Evolutionary conservation across 1,140 invertebrate genomes (phyloP), one percentile per base, ranked within the genome.

Genomic region (Lepidotrigona ventralis): DNA sequence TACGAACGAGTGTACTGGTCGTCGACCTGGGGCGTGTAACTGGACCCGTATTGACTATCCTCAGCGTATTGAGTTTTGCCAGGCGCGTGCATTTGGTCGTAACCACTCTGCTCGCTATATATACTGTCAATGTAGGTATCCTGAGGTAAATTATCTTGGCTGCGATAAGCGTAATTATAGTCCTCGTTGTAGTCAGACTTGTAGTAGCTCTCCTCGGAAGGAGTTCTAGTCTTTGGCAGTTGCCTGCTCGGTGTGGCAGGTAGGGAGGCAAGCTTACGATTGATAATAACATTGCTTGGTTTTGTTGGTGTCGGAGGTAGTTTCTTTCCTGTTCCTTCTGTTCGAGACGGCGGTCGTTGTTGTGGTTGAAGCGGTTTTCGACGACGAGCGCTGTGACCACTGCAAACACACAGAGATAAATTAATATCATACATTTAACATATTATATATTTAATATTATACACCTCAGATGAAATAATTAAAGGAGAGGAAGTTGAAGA

Each of bases 151-250:
- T 96, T 95, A 91, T 95, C 95, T 87, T 95, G 95, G 92, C 96
- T 96, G 82, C 95, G 94, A 92, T 97, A 97, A 88, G 95, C 95
- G 92, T 96, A 96, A 92, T 96, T 96, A 86, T 95, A 96, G 90
- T 97, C 95, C 91, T 96, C 96, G 94, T 97, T 96, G 92, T 96
- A 96, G 89, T 94, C 91, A 93, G 93, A 90, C 88, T 94, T 92
- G 91, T 95, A 94, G 90, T 95, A 95, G 91, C 79, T 93, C 91
- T 92, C 94, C 91, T 91, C 92, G 71, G 92, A 93, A 83, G 91
- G 92, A 79, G 92, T 92, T 89, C 92, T 93, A 92, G 93, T 94
- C 92, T 90, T 90, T 88, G 94, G 95, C 90, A 95, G 92, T 93
- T 95, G 95, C 90, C 94, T 91, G 83, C 95, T 95, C 68, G 95